Conservation (phyloP, 2,797 vertebrate genomes). For the Forpus xanthops region DNA sequence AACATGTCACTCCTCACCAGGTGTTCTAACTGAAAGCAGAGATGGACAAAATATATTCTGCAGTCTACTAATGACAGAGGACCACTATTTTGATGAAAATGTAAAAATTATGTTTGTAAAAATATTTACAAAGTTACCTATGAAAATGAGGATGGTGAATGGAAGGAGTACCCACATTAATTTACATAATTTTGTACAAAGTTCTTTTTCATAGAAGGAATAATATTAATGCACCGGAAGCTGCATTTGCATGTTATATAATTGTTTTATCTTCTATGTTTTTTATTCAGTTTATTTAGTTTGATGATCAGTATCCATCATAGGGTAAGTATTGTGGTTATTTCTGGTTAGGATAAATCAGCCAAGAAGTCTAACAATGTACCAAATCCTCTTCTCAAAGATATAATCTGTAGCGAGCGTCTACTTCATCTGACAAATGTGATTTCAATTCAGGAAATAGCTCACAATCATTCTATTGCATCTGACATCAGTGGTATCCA, state of each 20-base stretch:
- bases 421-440: slow-evolving; percentile 76
- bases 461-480: slow-evolving; percentile 86
- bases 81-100: slow-evolving; percentile 35
- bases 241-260: slow-evolving; percentile 11
- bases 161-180: slow-evolving; percentile 17
- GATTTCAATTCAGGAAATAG: slow-evolving; percentile 86
- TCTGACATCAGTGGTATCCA: slow-evolving; percentile 88
- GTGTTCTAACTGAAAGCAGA: slow-evolving; percentile 69
- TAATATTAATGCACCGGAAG: not conserved
- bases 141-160: slow-evolving; percentile 49
- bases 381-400: slow-evolving; percentile 73
- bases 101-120: not conserved
- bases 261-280: slow-evolving; percentile 19
- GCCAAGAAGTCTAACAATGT: slow-evolving; percentile 49
- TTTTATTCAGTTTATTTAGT: slow-evolving; percentile 16
- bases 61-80: slow-evolving; percentile 15
- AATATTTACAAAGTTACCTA: slow-evolving; percentile 42
- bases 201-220: not conserved
- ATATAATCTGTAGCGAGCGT: slow-evolving; percentile 78
- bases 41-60: slow-evolving; percentile 12
- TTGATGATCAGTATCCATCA: not conserved
- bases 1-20: slow-evolving; percentile 73
- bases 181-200: slow-evolving; percentile 14
- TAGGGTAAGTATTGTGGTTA: slow-evolving; percentile 5
- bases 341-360: slow-evolving; percentile 33